Percentiles rank a stretch among this genome's conserved stretches.
Conservation (phyloP, 2,113 vertebrate species). For the Anguilla rostrata region DNA sequence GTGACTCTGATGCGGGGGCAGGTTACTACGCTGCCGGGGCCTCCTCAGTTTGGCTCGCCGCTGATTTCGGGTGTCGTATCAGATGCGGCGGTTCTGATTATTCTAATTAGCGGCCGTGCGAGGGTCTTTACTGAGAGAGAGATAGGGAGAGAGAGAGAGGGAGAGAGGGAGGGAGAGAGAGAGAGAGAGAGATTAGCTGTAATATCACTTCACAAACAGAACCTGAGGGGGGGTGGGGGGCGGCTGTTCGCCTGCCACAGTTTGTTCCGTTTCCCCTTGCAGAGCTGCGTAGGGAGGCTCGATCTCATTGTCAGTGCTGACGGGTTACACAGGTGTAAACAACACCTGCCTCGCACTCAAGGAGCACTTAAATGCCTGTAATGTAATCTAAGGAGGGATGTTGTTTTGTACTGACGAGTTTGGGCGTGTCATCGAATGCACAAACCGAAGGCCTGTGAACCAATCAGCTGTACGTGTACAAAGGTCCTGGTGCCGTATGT, state of each 20-base stretch:
- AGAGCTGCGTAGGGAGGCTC: not conserved
- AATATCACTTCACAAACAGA: not conserved
- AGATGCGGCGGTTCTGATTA: slow-evolving; percentile 51
- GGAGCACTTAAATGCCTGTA: no score
- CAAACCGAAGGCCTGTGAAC: not conserved
- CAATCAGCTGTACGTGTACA: not conserved
- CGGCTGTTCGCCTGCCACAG: not conserved
- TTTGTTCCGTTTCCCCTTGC: not conserved
- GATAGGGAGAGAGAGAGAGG: not conserved
- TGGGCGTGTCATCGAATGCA: slow-evolving; percentile 1
- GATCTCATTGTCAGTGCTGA: not conserved
- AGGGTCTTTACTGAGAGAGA: not conserved
- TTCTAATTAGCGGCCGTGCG: no score
- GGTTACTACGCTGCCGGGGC: slow-evolving; percentile 19
- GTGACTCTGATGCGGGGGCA: slow-evolving; percentile 12
- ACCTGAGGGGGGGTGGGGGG: not conserved
- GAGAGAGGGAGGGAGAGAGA: no score
- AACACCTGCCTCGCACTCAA: not conserved
- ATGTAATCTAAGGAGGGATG: not conserved
- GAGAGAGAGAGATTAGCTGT: not conserved
- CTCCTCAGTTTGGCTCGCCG: slow-evolving; percentile 40
- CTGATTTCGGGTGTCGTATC: slow-evolving; percentile 30
- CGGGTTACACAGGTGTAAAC: not conserved
- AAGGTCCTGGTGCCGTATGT: not conserved
- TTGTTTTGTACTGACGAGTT: not conserved